Evolutionary conservation across 2,888 invertebrate species (phyloP).

Genomic region (Nipponacmea schrenckii): DNA sequence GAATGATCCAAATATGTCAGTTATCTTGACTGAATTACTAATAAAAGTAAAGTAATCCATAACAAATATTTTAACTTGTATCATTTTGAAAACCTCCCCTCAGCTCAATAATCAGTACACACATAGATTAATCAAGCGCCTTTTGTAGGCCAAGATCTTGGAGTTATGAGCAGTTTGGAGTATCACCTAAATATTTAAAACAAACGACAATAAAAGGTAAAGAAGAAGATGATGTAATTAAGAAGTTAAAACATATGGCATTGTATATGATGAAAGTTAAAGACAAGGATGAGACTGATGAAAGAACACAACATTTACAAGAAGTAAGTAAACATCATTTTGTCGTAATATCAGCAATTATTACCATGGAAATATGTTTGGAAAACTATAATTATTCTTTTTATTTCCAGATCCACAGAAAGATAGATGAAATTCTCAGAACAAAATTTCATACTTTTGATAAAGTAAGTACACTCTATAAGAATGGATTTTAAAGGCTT

Average conservation of each 20-base stretch:
- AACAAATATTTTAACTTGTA: too few species aligned
- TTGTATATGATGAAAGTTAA: background rate
- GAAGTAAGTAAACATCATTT: background rate
- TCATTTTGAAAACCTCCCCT: too few species aligned
- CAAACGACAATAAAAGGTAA: too few species aligned
- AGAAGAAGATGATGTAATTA: background rate
- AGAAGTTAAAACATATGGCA: background rate
- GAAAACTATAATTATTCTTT: too few species aligned
- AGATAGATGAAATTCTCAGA: conserved; percentile 45
- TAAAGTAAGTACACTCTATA: conserved; percentile 35
- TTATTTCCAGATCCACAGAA: conserved; percentile 36
- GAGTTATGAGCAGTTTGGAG: background rate
- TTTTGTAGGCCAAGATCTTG: background rate
- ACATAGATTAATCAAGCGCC: background rate
- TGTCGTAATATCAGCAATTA: too few species aligned
- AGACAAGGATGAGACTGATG: background rate
- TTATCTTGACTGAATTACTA: too few species aligned
- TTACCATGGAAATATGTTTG: too few species aligned
- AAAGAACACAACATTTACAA: background rate
- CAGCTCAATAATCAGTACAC: too few species aligned
- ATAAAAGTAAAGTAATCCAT: too few species aligned
- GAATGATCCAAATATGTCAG: too few species aligned
- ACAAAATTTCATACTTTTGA: conserved; percentile 52
- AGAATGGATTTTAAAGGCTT: background rate
- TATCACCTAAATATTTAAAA: too few species aligned